phyloP scores from a whole-genome alignment of 2,113 vertebrate genomes.

The Dicerorhinus sumatrensis region DNA sequence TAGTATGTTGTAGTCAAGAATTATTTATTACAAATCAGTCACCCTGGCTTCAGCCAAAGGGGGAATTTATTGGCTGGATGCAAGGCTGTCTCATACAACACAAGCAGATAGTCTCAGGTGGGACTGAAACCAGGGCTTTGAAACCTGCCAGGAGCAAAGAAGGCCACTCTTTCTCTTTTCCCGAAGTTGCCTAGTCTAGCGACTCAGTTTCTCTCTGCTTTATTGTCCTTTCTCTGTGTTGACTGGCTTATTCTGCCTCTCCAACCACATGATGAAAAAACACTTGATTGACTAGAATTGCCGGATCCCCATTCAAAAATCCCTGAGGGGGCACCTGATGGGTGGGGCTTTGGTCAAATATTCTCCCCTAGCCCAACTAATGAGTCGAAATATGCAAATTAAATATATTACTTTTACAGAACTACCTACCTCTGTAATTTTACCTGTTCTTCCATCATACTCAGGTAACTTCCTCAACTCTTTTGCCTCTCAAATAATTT shows the following conservation, averaged over 20 bases:
- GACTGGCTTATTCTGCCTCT: neutral
- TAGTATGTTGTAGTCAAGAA: neutral
- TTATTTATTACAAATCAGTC: neutral
- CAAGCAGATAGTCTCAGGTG: neutral
- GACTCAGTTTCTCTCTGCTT: neutral
- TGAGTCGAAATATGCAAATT: neutral
- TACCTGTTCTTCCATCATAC: neutral
- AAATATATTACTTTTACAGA: neutral
- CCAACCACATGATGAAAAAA: neutral
- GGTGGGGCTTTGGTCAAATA: neutral
- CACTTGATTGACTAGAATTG: neutral
- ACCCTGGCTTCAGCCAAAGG: neutral
- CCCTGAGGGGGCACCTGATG: neutral
- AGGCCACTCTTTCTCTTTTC: neutral
- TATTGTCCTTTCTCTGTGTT: neutral
- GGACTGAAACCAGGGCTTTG: neutral
- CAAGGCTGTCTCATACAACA: neutral
- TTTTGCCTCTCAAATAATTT: conserved; percentile 7
- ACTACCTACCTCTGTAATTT: conserved; percentile 17
- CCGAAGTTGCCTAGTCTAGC: neutral
- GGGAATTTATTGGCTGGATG: neutral
- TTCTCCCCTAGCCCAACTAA: neutral
- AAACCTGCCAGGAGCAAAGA: neutral
- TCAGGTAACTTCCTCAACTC: neutral
- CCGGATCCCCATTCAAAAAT: neutral